Percentiles rank a stretch among this genome's conserved stretches.
Conservation (phyloP, 1,140 invertebrate species). For the Coboldia fuscipes region DNA sequence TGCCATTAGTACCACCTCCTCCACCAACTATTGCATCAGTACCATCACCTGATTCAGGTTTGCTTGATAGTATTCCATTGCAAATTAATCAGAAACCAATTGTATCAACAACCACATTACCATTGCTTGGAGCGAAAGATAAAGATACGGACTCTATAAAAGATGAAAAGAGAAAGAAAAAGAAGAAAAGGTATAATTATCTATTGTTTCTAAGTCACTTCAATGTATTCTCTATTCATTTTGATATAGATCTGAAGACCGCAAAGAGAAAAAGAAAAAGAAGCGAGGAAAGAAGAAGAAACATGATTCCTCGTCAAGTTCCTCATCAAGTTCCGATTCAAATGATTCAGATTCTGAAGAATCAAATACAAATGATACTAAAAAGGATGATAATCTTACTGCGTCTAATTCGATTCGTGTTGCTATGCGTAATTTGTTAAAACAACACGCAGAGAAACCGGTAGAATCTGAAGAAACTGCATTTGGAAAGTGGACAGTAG, state of each 20-base stretch:
- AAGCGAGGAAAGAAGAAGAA: slow-evolving; percentile 24
- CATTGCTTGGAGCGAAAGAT: not conserved
- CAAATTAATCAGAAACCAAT: slow-evolving; percentile 1
- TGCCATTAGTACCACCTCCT: slow-evolving; percentile 7
- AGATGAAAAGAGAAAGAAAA: slow-evolving; percentile 15
- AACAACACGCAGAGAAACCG: slow-evolving; percentile 20
- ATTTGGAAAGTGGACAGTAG: slow-evolving; percentile 12
- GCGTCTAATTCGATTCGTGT: slow-evolving; percentile 37
- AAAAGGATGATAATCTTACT: slow-evolving; percentile 27
- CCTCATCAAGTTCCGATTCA: slow-evolving; percentile 14
- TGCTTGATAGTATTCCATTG: not conserved
- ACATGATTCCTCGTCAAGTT: slow-evolving; percentile 8
- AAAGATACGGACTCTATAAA: not conserved
- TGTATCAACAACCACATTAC: too few species aligned
- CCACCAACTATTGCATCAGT: slow-evolving; percentile 6
- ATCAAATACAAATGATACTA: slow-evolving; percentile 21
- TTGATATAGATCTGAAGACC: slow-evolving; percentile 25
- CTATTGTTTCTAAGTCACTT: not conserved
- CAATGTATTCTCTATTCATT: not conserved
- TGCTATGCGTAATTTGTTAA: slow-evolving; percentile 40
- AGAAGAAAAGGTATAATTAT: slow-evolving; percentile 8
- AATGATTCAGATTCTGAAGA: slow-evolving; percentile 25
- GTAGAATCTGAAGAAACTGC: slow-evolving; percentile 17
- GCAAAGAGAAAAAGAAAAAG: slow-evolving; percentile 35
- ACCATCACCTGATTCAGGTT: slow-evolving; percentile 12